These are phyloP conservation scores for Zosterops lateralis DNA, from an alignment of 2,113 vertebrate genomes.

Conservation along the genomic window DNA sequence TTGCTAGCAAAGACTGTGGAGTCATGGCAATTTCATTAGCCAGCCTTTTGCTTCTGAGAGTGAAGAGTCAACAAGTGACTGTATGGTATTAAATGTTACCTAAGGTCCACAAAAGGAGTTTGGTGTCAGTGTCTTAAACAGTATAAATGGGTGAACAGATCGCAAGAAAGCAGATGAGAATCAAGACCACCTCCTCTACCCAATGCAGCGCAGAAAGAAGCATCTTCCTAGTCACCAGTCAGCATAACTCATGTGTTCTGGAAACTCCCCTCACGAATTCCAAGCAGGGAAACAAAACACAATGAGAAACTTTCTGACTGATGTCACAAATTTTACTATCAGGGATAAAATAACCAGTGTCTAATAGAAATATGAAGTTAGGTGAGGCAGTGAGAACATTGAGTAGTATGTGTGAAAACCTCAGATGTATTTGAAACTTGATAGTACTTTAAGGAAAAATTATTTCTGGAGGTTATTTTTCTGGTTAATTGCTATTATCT, in stretches of 20 bases:
- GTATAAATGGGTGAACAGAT: background rate
- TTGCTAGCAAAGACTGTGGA: background rate
- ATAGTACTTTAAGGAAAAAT: background rate
- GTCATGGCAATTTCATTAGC: background rate
- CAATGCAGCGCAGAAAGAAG: background rate
- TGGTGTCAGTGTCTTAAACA: background rate
- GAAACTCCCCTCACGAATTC: background rate
- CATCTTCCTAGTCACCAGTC: accelerated
- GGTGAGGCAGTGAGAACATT: background rate
- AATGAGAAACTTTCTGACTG: background rate
- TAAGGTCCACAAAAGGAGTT: background rate
- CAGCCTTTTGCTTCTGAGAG: background rate
- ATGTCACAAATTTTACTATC: background rate
- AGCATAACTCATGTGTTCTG: background rate
- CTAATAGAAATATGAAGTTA: background rate
- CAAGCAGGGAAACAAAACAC: background rate
- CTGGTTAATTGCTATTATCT: background rate
- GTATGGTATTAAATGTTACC: background rate
- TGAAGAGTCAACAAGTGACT: background rate
- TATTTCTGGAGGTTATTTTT: background rate
- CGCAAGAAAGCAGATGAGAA: background rate
- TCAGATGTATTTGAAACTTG: background rate
- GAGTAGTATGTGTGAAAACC: background rate
- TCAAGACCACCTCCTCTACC: background rate
- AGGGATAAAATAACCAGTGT: background rate